These are phyloP conservation scores for Tragopan temminckii DNA, from an alignment of 2,797 vertebrate genomes.

Conservation along the genomic window DNA sequence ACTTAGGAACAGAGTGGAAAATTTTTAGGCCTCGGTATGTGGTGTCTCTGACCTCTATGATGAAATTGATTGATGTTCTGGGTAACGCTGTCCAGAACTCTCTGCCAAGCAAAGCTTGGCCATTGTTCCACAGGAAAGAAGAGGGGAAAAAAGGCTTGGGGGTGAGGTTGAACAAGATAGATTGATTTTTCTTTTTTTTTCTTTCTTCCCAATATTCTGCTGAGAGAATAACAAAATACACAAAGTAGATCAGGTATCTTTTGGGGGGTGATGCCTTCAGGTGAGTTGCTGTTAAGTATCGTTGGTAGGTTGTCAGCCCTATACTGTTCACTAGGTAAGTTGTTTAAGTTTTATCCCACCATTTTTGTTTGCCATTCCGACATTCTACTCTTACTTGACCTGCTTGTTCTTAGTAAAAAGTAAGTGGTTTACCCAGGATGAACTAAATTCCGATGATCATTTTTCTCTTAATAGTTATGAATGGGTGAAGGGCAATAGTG, in stretches of 20 bases:
- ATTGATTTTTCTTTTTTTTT: neutral
- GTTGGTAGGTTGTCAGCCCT: neutral
- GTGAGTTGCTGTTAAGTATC: neutral
- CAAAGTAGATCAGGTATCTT: neutral
- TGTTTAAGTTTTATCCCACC: neutral
- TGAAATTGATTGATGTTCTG: slow-evolving; percentile 29
- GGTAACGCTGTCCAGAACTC: neutral
- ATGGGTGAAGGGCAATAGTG: neutral
- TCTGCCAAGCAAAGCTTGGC: slow-evolving; percentile 29
- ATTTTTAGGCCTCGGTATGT: slow-evolving; percentile 7
- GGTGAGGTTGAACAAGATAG: neutral
- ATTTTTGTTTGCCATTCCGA: neutral
- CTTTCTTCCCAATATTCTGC: too few relatives aligned
- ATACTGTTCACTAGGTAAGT: neutral
- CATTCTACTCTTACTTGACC: neutral
- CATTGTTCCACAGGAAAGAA: neutral
- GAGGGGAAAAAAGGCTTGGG: accelerated
- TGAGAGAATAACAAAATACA: neutral
- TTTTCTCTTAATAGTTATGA: slow-evolving; percentile 46
- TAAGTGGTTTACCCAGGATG: neutral
- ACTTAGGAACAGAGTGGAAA: slow-evolving; percentile 23
- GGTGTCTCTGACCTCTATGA: slow-evolving; percentile 26
- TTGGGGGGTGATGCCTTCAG: neutral
- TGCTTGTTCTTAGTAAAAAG: neutral
- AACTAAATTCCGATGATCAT: neutral